Percentiles rank a stretch among this genome's conserved stretches.
Evolutionary conservation across 2,888 invertebrate species (phyloP).

Genomic region (Tiliacea citrago): DNA sequence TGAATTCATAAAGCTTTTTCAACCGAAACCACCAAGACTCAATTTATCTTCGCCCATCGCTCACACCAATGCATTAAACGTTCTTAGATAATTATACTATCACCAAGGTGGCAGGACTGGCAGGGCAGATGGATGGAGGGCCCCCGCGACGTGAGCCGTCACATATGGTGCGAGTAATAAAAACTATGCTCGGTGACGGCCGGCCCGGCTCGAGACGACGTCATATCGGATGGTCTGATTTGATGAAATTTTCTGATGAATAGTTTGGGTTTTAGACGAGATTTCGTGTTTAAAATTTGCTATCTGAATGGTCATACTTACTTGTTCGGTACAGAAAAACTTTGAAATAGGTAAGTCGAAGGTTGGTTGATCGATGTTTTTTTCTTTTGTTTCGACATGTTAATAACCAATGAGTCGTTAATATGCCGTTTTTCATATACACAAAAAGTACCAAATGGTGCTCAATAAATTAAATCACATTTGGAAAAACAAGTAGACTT

Average conservation of each 20-base stretch:
- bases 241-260: constrained; percentile 50
- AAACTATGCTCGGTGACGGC: constrained; percentile 69
- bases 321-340: background rate
- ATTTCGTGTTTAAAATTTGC: background rate
- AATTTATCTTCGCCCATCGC: constrained; percentile 43
- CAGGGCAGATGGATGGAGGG: constrained; percentile 69
- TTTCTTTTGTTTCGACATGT: background rate
- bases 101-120: constrained; percentile 78
- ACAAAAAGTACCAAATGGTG: background rate
- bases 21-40: background rate
- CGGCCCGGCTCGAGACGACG: constrained; percentile 27
- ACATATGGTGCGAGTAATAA: constrained; percentile 89
- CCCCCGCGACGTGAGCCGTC: constrained; percentile 85
- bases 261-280: constrained; percentile 6
- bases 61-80: constrained; percentile 71
- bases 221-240: constrained; percentile 26
- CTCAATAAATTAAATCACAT: background rate
- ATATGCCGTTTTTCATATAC: background rate
- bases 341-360: background rate
- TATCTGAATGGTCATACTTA: background rate
- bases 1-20: background rate
- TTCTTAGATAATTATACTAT: constrained; percentile 87
- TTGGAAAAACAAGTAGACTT: background rate
- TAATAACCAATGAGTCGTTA: background rate
- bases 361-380: background rate